phyloP scores from a whole-genome alignment of 37 sponge, comb jelly and placozoan genomes.

The Beroe ovata region DNA sequence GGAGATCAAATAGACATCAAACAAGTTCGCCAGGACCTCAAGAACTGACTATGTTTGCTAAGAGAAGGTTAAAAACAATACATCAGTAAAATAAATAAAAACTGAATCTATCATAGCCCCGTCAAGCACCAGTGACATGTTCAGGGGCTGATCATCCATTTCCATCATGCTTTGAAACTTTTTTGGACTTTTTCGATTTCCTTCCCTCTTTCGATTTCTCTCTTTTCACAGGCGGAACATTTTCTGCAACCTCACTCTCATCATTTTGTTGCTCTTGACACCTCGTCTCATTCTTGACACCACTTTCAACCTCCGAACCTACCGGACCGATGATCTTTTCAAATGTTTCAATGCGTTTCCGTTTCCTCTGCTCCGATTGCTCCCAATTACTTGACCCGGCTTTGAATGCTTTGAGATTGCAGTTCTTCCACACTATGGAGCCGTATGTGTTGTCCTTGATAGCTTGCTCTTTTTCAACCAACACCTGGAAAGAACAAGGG shows the following conservation, averaged over 20 bases:
- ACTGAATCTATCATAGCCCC: too few relatives aligned
- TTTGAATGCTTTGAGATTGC: conserved; percentile 51
- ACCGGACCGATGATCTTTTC: neutral
- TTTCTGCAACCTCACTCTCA: neutral
- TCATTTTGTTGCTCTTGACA: neutral
- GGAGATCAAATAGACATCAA: too few relatives aligned
- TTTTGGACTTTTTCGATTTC: neutral
- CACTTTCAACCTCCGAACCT: neutral
- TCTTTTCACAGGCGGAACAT: neutral
- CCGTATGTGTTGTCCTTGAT: conserved; percentile 38
- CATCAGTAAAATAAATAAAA: too few relatives aligned
- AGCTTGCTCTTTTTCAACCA: conserved; percentile 33
- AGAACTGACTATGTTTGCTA: too few relatives aligned
- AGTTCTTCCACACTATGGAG: conserved; percentile 36
- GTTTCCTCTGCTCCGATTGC: conserved; percentile 43
- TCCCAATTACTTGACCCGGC: neutral
- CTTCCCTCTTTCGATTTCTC: neutral
- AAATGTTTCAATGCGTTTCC: conserved; percentile 28
- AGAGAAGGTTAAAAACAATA: too few relatives aligned
- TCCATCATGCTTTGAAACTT: neutral
- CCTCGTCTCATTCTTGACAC: neutral
- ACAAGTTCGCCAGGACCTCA: too few relatives aligned
- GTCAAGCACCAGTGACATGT: too few relatives aligned
- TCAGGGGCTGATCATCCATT: neutral
- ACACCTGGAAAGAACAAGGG: too few relatives aligned